These are phyloP conservation scores for Mythimna loreyi DNA, from an alignment of 2,888 invertebrate genomes.

Conservation along the genomic window DNA sequence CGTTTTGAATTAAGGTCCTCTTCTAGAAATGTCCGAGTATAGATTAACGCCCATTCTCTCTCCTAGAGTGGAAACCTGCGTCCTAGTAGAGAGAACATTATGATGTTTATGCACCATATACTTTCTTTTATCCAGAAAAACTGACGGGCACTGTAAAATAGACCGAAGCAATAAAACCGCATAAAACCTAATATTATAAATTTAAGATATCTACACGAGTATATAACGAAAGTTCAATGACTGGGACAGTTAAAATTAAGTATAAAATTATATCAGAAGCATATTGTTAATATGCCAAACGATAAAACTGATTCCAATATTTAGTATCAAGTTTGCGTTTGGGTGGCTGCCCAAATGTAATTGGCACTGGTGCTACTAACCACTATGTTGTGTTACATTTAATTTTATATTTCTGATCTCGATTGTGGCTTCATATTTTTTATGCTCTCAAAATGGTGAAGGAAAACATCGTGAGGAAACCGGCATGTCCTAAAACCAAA, in stretches of 20 bases:
- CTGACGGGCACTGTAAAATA: neutral
- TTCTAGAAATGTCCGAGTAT: too few relatives aligned
- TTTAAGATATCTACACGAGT: neutral
- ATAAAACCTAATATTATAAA: neutral
- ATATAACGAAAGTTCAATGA: neutral
- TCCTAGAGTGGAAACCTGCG: too few relatives aligned
- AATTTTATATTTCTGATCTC: conserved; percentile 6
- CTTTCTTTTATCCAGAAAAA: too few relatives aligned
- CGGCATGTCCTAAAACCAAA: too few relatives aligned
- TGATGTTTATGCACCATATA: too few relatives aligned
- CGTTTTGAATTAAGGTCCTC: too few relatives aligned
- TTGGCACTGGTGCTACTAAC: conserved; percentile 39
- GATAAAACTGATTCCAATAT: conserved; percentile 40
- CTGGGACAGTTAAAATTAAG: conserved; percentile 19
- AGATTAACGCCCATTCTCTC: too few relatives aligned
- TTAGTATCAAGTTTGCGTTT: conserved; percentile 40
- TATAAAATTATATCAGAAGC: conserved; percentile 23
- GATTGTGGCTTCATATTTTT: too few relatives aligned
- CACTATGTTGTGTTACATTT: conserved; percentile 4
- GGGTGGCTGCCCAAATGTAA: conserved; percentile 51
- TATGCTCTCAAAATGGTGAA: too few relatives aligned
- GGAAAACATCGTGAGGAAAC: too few relatives aligned
- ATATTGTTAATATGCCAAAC: conserved; percentile 35
- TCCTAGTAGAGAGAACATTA: too few relatives aligned
- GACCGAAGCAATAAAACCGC: neutral